These are phyloP conservation scores for Anodontia alba DNA, from an alignment of 2,888 invertebrate genomes.

Conservation along the genomic window DNA sequence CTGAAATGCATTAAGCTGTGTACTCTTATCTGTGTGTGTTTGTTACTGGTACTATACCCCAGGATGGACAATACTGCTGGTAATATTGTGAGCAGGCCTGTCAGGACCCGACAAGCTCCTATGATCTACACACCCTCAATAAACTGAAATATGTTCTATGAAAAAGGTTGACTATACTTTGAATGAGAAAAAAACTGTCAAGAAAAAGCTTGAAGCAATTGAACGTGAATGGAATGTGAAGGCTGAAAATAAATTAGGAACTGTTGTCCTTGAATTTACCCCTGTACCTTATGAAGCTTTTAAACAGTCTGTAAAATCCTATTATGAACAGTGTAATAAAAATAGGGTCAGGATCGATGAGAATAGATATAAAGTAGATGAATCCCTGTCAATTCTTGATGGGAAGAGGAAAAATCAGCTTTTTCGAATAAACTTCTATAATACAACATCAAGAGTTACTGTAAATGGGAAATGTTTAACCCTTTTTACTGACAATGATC, in stretches of 20 bases:
- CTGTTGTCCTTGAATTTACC: background rate
- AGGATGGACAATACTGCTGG: no score
- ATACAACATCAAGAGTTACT: no score
- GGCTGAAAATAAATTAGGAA: background rate
- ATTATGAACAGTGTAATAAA: background rate
- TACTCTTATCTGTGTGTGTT: no score
- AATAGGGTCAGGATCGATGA: background rate
- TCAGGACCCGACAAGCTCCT: background rate
- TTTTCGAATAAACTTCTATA: no score
- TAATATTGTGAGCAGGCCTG: background rate
- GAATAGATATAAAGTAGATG: background rate
- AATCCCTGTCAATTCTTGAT: no score
- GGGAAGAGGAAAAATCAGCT: no score
- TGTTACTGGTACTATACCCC: no score
- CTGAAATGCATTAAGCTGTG: no score
- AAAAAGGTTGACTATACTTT: background rate
- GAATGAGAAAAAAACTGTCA: background rate
- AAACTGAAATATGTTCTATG: background rate
- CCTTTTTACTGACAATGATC: no score
- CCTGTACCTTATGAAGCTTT: background rate
- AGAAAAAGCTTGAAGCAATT: constrained; percentile 5
- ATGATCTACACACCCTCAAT: background rate
- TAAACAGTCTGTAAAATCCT: constrained; percentile 3
- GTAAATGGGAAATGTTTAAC: no score
- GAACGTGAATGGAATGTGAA: background rate